Evolutionary conservation across 2,113 vertebrate genomes (phyloP).

Genomic region (Epinephelus fuscoguttatus): DNA sequence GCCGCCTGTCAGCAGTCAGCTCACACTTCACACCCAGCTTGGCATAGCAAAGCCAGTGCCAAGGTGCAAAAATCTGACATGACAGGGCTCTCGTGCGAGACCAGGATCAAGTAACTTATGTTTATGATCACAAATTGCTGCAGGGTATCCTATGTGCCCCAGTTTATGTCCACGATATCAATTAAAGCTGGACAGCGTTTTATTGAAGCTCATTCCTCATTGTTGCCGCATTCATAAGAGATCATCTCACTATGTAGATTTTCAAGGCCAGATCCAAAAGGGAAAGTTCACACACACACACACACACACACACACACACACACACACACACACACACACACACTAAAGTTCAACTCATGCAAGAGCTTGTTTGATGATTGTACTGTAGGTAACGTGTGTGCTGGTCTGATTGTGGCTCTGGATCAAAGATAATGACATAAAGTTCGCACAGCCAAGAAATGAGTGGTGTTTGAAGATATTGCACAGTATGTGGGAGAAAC

Average conservation of each 20-base stretch:
- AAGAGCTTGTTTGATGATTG: constrained; percentile 51
- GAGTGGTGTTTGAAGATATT: constrained; percentile 52
- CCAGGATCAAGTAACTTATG: constrained; percentile 2
- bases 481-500: constrained; percentile 19
- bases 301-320: constrained; percentile 10
- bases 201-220: constrained; percentile 30
- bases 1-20: constrained; percentile 65
- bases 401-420: constrained; percentile 49
- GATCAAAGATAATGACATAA: constrained; percentile 61
- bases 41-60: constrained; percentile 39
- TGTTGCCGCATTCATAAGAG: constrained; percentile 16
- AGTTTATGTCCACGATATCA: constrained; percentile 36
- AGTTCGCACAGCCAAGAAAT: constrained; percentile 50
- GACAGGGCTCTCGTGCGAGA: constrained; percentile 32
- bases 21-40: constrained; percentile 49
- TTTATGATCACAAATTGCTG: constrained; percentile 34
- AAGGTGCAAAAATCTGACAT: constrained; percentile 44
- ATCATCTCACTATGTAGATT: constrained; percentile 20
- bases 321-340: not conserved
- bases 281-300: not conserved
- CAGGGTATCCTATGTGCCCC: not conserved
- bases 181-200: not conserved
- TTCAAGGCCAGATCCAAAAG: constrained; percentile 36
- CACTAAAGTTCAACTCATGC: constrained; percentile 46
- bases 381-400: constrained; percentile 44